These are phyloP conservation scores for Auanema freiburgensis DNA, from an alignment of 2,888 invertebrate species.

Conservation along the genomic window DNA sequence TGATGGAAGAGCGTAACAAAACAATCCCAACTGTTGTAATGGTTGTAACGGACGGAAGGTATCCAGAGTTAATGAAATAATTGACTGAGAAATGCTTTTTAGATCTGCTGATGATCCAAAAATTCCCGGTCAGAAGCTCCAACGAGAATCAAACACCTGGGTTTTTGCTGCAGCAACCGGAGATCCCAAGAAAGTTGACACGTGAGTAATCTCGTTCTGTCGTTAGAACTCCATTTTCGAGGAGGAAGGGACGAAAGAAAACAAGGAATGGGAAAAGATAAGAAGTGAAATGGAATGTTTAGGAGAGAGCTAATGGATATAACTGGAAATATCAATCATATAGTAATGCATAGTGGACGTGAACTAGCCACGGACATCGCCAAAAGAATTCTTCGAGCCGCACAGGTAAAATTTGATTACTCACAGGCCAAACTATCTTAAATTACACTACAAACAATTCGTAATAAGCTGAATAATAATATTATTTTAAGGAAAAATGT, in stretches of 20 bases:
- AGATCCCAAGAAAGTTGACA: conserved; percentile 54
- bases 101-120: conserved; percentile 54
- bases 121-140: conserved; percentile 41
- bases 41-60: conserved; percentile 60
- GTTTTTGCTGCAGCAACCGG: conserved; percentile 61
- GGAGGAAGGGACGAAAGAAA: too few relatives aligned
- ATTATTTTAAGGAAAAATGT: conserved; percentile 55
- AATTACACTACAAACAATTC: background rate
- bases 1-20: conserved; percentile 55
- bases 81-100: conserved; percentile 6
- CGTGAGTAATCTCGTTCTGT: conserved; percentile 8
- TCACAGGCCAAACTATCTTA: background rate
- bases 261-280: background rate
- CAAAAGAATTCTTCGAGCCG: conserved; percentile 48
- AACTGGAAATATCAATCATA: conserved; percentile 59
- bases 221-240: background rate
- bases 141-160: conserved; percentile 48
- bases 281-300: conserved; percentile 18
- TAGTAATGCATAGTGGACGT: conserved; percentile 59
- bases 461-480: background rate
- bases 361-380: conserved; percentile 58
- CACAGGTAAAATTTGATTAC: conserved; percentile 19
- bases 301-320: conserved; percentile 59
- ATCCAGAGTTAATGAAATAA: background rate
- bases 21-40: conserved; percentile 56